Base-by-base conservation (phyloP, 1,140 invertebrate genomes). In the Drosophila triauraria region DNA sequence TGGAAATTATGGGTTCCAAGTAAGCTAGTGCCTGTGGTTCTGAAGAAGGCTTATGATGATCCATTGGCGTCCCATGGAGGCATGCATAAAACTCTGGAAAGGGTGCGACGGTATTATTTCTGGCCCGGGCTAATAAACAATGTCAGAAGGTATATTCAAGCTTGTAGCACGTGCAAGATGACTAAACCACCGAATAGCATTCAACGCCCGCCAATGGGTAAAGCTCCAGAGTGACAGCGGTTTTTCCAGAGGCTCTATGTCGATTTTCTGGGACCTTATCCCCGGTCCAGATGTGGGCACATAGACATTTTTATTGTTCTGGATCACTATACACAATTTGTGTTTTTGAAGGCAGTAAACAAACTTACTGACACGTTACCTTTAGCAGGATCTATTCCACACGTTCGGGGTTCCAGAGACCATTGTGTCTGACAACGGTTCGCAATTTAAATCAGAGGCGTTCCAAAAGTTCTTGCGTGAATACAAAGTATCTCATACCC, bases 221-320 rank as follows among this genome's bases (percentile, higher is more conserved):
- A 54, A 10, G 30, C 57, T 48, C 43, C 30, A 27, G 5, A 27
- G 5, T 27, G 3, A 3, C 25, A 27, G 25, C 25, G 25, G 5
- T 30, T 30, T 30, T 72, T 77, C 32, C 78, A 80, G 32, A 51
- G 53, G 17, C 10, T 77, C 1, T 77, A 56, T 32, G 23, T 69
- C 5, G 76, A 78, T 44, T 79, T 79, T 23, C 25, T 75, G 3
- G 71, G 61, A 2, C 48, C 64, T 1, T 79, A 75, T 51, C 65
- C 77, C n/a, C 47, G 76, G 5, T 59, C 53, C 20, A 23, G 47
- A 3, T 38, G 20, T 20, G 75, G 75, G 2, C 62, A 78, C 35
- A 32, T 53, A 23, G 44, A 32, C 1, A 63, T 70, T 47, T 75
- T 58, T n/a, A 50, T 79, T 8, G 59, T 64, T 1, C 25, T 70